Evolutionary conservation across 2,113 vertebrate species (phyloP), one percentile per base, ranked within the genome.

Genomic region (Stictonetta naevosa): DNA sequence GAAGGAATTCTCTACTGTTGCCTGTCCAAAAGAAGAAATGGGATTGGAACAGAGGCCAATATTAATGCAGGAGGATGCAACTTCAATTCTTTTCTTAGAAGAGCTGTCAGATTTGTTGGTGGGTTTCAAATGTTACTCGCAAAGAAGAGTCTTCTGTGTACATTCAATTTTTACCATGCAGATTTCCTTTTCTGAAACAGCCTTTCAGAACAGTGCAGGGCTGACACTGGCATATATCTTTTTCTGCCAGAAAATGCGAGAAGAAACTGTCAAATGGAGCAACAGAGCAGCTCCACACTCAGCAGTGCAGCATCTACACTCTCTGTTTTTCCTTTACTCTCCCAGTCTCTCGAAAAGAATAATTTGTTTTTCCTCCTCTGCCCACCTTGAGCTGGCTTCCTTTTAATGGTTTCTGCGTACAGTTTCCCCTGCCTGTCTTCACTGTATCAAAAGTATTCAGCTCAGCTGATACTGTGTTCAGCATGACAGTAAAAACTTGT

Each of bases 1-100:
- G 99, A 99, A 98, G 99, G 99, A 88, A 99, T 99, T 97, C 97
- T 99, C 76, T 99, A 99, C 98, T 99, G 99, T 96, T 99, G 99
- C 95, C 97, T 99, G 72, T 99, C 99, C 76, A 99, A 98, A 97
- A 98, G 98, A 93, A 99, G 97, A 95, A 98, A 98, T 8, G 98
- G 99, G 14, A 94, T 97, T 38, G 98, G 98, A 62, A 94, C 98
- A 2, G 99, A 99, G 95, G 98, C 99, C 71, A 99, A 99, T 97
- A 99, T 99, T 97, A 99, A 99, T 13, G 99, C 99, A 1, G 99
- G 99, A 20, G 99, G 99, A 91, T 99, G 99, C 96, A 99, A 99
- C 98, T 99, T 99, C 98, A 99, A 99, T 97, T 99, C 99, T 67
- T 99, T 99, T 92, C 99, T 99, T 63, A 98, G 99, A 94, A 98